These are phyloP conservation scores for Aphis craccivora DNA, from an alignment of 1,140 invertebrate species.

Conservation along the genomic window DNA sequence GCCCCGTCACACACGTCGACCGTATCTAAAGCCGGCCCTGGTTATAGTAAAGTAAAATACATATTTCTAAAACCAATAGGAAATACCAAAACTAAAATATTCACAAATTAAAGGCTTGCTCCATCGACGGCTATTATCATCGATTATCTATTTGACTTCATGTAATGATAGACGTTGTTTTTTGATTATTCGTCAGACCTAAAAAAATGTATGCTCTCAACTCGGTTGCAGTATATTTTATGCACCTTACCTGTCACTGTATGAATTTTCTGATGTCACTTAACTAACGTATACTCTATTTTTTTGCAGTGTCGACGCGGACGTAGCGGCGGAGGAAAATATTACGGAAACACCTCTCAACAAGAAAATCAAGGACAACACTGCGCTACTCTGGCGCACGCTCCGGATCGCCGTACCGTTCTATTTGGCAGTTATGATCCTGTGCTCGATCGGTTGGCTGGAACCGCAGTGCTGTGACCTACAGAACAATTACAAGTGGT, in stretches of 20 bases:
- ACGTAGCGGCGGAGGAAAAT: background rate
- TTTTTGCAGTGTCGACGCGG: background rate
- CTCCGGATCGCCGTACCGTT: slow-evolving; percentile 79
- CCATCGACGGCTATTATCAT: background rate
- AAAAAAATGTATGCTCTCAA: background rate
- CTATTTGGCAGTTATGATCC: slow-evolving; percentile 80
- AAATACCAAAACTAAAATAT: background rate
- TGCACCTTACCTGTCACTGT: background rate
- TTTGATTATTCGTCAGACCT: background rate
- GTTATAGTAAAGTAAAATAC: too few relatives aligned
- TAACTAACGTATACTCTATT: background rate
- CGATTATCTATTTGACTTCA: background rate
- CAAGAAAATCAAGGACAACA: slow-evolving; percentile 64
- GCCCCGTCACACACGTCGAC: too few relatives aligned
- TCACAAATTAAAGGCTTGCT: background rate
- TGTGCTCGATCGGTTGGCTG: slow-evolving; percentile 82
- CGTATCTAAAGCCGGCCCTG: too few relatives aligned
- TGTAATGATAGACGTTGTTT: background rate
- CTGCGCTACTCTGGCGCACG: slow-evolving; percentile 78
- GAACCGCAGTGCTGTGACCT: slow-evolving; percentile 85
- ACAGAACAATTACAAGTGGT: slow-evolving; percentile 82
- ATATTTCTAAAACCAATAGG: too few relatives aligned
- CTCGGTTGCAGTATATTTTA: too few relatives aligned
- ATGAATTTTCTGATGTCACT: background rate
- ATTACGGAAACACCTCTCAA: background rate